Percentiles rank a stretch among this genome's conserved stretches.
These are phyloP conservation scores for Gallinago nigripennis DNA, from an alignment of 2,797 vertebrate genomes.

Conservation along the genomic window DNA sequence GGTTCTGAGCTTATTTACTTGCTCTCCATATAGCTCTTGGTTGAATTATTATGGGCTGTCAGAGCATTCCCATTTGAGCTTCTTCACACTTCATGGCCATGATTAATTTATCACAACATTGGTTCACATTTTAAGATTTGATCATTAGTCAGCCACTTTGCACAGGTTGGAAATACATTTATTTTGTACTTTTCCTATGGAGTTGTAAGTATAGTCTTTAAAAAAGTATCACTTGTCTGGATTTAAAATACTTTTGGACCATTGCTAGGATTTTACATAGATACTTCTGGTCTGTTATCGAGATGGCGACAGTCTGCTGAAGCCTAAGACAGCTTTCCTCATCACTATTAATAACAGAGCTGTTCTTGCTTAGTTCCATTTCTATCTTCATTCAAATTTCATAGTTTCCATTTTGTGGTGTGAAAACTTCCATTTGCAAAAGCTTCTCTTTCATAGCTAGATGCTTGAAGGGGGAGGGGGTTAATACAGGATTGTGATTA, in stretches of 20 bases:
- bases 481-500: not conserved
- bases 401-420: not conserved
- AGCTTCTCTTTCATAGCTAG: not conserved
- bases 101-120: not conserved
- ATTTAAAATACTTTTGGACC: not conserved
- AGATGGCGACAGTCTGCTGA: not conserved
- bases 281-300: not conserved
- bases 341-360: not conserved
- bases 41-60: slow-evolving; percentile 1
- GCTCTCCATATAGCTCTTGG: not conserved
- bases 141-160: not conserved
- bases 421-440: not conserved
- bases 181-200: not conserved
- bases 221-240: not conserved
- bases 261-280: not conserved
- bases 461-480: not conserved
- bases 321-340: not conserved
- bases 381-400: not conserved
- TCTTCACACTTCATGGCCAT: not conserved
- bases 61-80: not conserved
- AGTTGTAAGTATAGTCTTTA: not conserved
- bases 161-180: not conserved
- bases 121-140: not conserved
- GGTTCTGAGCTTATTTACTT: not conserved
- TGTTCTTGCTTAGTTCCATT: not conserved